phyloP scores from a whole-genome alignment of 2,113 vertebrate genomes.

The Taxidea taxus region DNA sequence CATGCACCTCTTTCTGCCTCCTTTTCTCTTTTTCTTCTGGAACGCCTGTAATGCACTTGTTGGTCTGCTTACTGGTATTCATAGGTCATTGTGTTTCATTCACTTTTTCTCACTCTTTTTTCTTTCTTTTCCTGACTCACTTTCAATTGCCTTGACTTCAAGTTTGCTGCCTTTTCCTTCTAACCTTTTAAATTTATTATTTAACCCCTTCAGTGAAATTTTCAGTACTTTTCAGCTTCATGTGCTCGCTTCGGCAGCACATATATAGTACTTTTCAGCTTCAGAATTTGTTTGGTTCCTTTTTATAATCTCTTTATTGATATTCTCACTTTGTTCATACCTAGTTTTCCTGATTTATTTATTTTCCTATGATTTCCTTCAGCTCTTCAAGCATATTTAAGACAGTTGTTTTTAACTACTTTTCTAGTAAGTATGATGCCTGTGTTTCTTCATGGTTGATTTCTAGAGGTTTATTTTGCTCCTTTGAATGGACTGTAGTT shows the following conservation, averaged over 20 bases:
- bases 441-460: not conserved
- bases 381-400: not conserved
- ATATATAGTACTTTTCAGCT: not conserved
- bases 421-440: not conserved
- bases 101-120: not conserved
- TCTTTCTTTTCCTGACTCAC: not conserved
- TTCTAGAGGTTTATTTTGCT: not conserved
- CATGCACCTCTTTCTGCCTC: not conserved
- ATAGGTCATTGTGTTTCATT: not conserved
- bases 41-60: not conserved
- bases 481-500: not conserved
- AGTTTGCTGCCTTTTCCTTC: not conserved
- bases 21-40: not conserved
- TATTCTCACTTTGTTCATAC: not conserved
- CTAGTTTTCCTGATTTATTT: not conserved
- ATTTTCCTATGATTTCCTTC: not conserved
- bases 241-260: no score
- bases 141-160: not conserved
- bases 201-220: not conserved
- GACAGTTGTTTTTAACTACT: not conserved
- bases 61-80: not conserved
- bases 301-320: not conserved
- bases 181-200: not conserved
- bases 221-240: not conserved
- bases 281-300: not conserved